These are phyloP conservation scores for Condylura cristata DNA, from an alignment of 2,113 vertebrate species.

Conservation along the genomic window DNA sequence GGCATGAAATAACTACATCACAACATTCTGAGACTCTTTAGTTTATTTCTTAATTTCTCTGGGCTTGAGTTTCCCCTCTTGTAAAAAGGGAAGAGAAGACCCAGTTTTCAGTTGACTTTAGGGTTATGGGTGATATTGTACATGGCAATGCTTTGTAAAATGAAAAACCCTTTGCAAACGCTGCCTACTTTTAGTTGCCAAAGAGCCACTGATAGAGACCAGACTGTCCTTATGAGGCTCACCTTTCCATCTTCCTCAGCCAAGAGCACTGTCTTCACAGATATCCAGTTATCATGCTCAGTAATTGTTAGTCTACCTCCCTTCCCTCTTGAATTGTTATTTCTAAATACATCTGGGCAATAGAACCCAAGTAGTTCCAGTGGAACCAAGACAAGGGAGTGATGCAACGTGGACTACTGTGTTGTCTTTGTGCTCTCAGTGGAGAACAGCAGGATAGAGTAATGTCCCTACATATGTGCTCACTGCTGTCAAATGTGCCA, in stretches of 20 bases:
- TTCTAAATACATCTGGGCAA: neutral
- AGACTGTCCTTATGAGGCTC: neutral
- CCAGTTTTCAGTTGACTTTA: neutral
- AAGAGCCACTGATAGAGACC: too few relatives aligned
- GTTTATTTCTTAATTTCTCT: neutral
- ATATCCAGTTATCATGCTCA: neutral
- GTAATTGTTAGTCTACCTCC: neutral
- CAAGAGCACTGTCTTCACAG: neutral
- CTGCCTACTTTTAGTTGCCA: neutral
- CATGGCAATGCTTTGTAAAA: neutral
- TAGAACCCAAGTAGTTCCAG: neutral
- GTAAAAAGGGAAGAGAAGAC: neutral
- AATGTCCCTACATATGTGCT: neutral
- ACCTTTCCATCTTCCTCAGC: neutral
- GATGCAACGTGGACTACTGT: accelerated
- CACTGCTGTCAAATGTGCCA: constrained; percentile 49
- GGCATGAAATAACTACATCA: neutral
- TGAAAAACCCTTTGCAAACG: neutral
- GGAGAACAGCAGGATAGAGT: neutral
- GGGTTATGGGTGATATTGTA: neutral
- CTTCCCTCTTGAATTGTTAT: neutral
- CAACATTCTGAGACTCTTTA: neutral
- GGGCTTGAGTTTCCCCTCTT: neutral
- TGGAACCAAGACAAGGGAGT: neutral
- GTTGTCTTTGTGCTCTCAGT: neutral